phyloP scores from a whole-genome alignment of 2,113 vertebrate species.

The Lophura nycthemera region DNA sequence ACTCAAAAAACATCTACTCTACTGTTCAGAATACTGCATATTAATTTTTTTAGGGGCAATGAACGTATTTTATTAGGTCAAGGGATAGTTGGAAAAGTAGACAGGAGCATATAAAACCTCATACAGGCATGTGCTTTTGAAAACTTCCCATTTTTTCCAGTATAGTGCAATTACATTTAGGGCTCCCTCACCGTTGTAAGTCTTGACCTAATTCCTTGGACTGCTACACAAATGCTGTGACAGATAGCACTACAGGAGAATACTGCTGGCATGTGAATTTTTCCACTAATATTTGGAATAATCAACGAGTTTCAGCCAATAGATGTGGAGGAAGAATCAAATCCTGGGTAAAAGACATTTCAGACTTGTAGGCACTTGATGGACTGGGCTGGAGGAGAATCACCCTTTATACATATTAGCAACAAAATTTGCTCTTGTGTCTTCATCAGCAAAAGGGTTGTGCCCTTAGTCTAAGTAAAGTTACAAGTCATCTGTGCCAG shows the following conservation, averaged over 20 bases:
- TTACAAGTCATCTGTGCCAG: not conserved
- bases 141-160: not conserved
- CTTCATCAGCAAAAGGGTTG: not conserved
- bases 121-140: not conserved
- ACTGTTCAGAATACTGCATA: not conserved
- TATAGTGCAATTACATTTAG: not conserved
- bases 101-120: not conserved
- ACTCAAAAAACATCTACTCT: not conserved
- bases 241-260: not conserved
- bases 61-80: not conserved
- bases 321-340: not conserved
- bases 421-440: not conserved
- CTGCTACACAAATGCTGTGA: not conserved
- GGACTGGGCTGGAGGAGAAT: not conserved
- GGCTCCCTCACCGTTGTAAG: not conserved
- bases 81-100: not conserved
- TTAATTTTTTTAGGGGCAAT: not conserved
- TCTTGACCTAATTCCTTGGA: not conserved
- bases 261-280: not conserved
- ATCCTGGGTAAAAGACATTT: not conserved
- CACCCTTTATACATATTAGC: not conserved
- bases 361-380: not conserved
- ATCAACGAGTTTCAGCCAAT: not conserved
- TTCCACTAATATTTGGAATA: not conserved
- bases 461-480: not conserved